Percentiles rank a stretch among this genome's conserved stretches.
phyloP scores from a whole-genome alignment of 2,113 vertebrate species.

The Talpa occidentalis region DNA sequence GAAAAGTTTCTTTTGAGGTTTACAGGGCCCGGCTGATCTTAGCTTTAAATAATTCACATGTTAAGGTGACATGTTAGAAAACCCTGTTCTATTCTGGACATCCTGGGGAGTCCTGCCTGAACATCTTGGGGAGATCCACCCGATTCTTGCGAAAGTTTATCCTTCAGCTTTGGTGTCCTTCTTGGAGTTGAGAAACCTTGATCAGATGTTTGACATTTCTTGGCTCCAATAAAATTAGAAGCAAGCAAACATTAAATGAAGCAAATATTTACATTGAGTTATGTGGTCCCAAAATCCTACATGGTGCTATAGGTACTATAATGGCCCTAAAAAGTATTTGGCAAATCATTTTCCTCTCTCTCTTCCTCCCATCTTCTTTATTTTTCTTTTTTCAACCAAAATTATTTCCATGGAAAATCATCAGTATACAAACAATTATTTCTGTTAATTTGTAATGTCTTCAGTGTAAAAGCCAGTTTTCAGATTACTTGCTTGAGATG shows the following conservation, averaged over 20 bases:
- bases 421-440: neutral
- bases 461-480: neutral
- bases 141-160: too few relatives aligned
- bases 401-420: neutral
- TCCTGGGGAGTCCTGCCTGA: too few relatives aligned
- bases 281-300: neutral
- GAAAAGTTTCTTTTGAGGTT: too few relatives aligned
- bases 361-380: neutral
- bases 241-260: neutral
- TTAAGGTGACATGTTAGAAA: too few relatives aligned
- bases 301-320: too few relatives aligned
- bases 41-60: too few relatives aligned
- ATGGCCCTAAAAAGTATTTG: neutral
- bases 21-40: too few relatives aligned
- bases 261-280: neutral
- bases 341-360: neutral
- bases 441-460: neutral
- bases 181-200: neutral
- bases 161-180: neutral
- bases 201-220: neutral
- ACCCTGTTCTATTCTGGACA: too few relatives aligned
- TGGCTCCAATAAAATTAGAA: neutral
- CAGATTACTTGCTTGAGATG: neutral
- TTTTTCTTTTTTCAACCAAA: neutral
- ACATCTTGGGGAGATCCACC: too few relatives aligned